Percentiles rank a stretch among this genome's conserved stretches.
phyloP scores from a whole-genome alignment of 1,140 invertebrate species.

The Danaus plexippus region DNA sequence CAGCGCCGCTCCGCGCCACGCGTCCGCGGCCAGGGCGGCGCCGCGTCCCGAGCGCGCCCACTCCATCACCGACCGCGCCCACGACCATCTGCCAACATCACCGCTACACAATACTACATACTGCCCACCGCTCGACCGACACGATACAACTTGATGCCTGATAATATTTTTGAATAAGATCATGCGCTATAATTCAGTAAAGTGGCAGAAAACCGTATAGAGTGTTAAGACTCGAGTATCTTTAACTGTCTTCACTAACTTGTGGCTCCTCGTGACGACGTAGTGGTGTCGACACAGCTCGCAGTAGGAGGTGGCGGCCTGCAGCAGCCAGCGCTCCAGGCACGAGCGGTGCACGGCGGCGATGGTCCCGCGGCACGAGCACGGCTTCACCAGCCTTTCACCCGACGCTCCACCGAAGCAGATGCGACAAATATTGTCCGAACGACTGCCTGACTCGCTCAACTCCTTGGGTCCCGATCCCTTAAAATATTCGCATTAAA shows the following conservation, averaged over 20 bases:
- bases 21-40: constrained; percentile 50
- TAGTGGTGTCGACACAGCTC: constrained; percentile 76
- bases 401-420: constrained; percentile 62
- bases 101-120: too few species aligned
- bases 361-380: constrained; percentile 74
- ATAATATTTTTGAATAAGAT: too few species aligned
- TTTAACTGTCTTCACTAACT: constrained; percentile 25
- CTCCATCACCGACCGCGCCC: constrained; percentile 47
- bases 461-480: constrained; percentile 29
- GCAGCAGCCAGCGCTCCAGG: constrained; percentile 80
- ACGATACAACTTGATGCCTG: too few species aligned
- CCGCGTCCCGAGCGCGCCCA: constrained; percentile 52
- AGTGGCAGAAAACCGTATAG: too few species aligned
- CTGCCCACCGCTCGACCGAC: too few species aligned
- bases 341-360: constrained; percentile 79
- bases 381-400: constrained; percentile 63
- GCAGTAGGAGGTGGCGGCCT: constrained; percentile 74
- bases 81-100: constrained; percentile 40
- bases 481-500: constrained; percentile 4
- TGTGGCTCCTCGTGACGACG: constrained; percentile 55
- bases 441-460: constrained; percentile 36
- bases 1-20: constrained; percentile 48
- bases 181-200: too few species aligned
- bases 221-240: too few species aligned
- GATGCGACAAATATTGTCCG: constrained; percentile 61